phyloP scores from a whole-genome alignment of 2,888 invertebrate species.

The Amphipyra berbera region DNA sequence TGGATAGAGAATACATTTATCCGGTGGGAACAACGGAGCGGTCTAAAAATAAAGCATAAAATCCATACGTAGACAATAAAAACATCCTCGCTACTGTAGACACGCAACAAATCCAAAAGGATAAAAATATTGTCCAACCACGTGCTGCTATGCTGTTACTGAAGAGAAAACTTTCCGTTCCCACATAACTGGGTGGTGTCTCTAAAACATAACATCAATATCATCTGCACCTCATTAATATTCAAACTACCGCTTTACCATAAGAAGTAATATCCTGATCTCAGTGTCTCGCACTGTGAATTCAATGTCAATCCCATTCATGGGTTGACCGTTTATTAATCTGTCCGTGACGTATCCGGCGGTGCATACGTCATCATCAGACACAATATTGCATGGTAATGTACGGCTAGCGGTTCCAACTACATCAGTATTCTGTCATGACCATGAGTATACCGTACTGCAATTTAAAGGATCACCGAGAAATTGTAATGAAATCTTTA shows the following conservation, averaged over 20 bases:
- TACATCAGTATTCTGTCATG: slow-evolving; percentile 25
- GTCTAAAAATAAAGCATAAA: slow-evolving; percentile 38
- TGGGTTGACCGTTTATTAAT: slow-evolving; percentile 41
- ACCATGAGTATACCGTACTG: slow-evolving; percentile 6
- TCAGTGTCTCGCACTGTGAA: slow-evolving; percentile 24
- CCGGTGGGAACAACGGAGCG: slow-evolving; percentile 36
- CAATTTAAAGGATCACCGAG: slow-evolving; percentile 14
- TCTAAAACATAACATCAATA: slow-evolving; percentile 26
- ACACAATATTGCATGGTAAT: slow-evolving; percentile 20
- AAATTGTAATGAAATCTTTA: not conserved
- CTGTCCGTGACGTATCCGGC: slow-evolving; percentile 47
- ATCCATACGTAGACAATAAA: slow-evolving; percentile 31
- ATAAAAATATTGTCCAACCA: slow-evolving; percentile 45
- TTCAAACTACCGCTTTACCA: slow-evolving; percentile 35
- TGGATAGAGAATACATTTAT: slow-evolving; percentile 18
- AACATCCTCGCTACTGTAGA: slow-evolving; percentile 21
- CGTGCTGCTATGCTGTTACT: slow-evolving; percentile 12
- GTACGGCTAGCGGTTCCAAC: slow-evolving; percentile 6
- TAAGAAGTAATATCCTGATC: slow-evolving; percentile 50
- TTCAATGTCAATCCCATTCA: slow-evolving; percentile 60
- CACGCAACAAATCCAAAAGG: slow-evolving; percentile 36
- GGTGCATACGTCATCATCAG: slow-evolving; percentile 28
- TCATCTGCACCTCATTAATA: slow-evolving; percentile 48
- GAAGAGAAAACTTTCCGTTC: slow-evolving; percentile 35
- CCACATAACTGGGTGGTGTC: slow-evolving; percentile 41